A percentile compares a stretch with the other conserved stretches of the same genome.
Conservation (phyloP, 2,797 vertebrate genomes). For the Pipistrellus pipistrellus region DNA sequence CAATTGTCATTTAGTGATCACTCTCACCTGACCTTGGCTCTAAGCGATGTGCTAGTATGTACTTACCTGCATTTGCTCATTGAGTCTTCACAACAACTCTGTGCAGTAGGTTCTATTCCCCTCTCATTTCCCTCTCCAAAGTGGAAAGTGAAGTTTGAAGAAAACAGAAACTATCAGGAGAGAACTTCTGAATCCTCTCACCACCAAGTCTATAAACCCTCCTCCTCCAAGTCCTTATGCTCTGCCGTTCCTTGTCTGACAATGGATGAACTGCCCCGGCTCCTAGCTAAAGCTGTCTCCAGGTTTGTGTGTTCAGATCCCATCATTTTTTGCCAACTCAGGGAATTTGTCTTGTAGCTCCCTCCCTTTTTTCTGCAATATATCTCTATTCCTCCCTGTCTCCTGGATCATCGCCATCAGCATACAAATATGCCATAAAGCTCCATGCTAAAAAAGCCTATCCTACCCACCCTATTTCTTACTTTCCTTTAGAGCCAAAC, state of each 20-base stretch:
- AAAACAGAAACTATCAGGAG: background rate
- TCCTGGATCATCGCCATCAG: background rate
- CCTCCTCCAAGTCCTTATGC: background rate
- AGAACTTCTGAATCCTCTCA: background rate
- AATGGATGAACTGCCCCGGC: fast-evolving
- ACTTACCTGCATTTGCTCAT: background rate
- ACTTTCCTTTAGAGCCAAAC: background rate
- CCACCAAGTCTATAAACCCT: background rate
- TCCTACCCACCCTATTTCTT: background rate
- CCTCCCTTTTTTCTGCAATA: background rate
- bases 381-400: background rate
- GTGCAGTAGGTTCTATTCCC: background rate
- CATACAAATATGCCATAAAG: background rate
- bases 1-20: background rate
- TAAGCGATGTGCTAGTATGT: background rate
- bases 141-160: background rate
- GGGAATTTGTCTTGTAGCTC: background rate
- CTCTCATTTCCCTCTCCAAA: background rate
- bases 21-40: background rate
- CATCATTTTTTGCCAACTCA: background rate
- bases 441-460: background rate
- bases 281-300: background rate
- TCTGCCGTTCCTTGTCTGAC: background rate
- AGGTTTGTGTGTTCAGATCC: no score
- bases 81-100: background rate